Evolutionary conservation across 2,888 invertebrate genomes (phyloP).

Genomic region (Thymelicus sylvestris): DNA sequence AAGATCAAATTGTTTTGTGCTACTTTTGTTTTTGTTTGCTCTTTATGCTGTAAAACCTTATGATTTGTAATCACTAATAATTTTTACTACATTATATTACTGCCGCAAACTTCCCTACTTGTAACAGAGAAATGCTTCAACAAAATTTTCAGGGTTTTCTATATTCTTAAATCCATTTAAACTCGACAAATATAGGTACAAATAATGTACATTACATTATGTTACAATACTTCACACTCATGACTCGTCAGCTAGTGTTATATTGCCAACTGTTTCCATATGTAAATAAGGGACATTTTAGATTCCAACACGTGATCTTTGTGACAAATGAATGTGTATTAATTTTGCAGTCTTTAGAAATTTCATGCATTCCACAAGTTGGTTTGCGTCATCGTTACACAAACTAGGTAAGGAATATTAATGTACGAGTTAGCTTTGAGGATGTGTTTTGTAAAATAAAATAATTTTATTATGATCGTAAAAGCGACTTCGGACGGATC

Average conservation of each 20-base stretch:
- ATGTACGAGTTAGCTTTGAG: no score
- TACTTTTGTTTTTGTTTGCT: background rate
- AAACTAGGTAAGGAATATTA: background rate
- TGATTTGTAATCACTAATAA: background rate
- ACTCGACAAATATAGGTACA: no score
- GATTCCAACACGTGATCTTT: conserved; percentile 29
- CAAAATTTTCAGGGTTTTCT: no score
- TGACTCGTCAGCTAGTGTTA: background rate
- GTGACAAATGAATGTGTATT: conserved; percentile 19
- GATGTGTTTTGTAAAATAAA: no score
- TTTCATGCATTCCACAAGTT: conserved; percentile 23
- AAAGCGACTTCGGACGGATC: no score
- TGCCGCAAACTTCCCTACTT: no score
- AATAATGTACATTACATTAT: background rate
- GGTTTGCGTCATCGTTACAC: conserved; percentile 6
- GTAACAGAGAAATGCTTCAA: no score
- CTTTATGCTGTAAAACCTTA: background rate
- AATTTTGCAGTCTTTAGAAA: conserved; percentile 31
- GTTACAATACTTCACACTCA: background rate
- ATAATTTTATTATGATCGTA: no score
- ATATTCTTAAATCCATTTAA: no score
- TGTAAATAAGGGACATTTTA: conserved; percentile 30
- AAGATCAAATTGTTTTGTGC: background rate
- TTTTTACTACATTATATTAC: no score
- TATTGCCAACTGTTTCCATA: conserved; percentile 24